Evolutionary conservation across 1,140 invertebrate species (phyloP).

Genomic region (Sweltsa coloradensis): DNA sequence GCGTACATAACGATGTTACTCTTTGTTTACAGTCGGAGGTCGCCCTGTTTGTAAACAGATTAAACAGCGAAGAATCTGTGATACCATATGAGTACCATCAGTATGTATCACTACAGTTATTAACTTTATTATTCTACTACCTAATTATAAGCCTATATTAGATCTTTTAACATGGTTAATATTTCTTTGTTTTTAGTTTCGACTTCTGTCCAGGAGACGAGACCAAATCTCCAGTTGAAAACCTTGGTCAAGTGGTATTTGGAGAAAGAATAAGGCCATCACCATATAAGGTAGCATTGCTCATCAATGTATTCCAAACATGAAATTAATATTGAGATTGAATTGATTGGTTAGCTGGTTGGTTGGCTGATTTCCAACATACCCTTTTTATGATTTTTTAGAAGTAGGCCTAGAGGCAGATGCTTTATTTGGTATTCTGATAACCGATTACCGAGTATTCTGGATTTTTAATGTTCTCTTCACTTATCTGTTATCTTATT

Average conservation of each 20-base stretch:
- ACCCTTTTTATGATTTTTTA: no score
- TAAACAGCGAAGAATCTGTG: slow-evolving; percentile 92
- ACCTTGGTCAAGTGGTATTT: slow-evolving; percentile 96
- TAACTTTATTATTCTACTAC: slow-evolving; percentile 1
- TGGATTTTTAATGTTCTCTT: no score
- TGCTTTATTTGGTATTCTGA: no score
- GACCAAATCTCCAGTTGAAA: slow-evolving; percentile 81
- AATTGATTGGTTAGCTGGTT: no score
- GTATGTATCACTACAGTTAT: slow-evolving; percentile 36
- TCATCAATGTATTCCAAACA: neutral
- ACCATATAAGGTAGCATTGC: slow-evolving; percentile 55
- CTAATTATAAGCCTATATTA: neutral
- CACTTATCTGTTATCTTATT: no score
- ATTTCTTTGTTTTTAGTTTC: slow-evolving; percentile 44
- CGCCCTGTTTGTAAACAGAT: slow-evolving; percentile 82
- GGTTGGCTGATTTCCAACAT: no score
- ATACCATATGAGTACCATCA: slow-evolving; percentile 97
- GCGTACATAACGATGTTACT: slow-evolving; percentile 7
- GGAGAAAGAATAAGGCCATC: slow-evolving; percentile 92
- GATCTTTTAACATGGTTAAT: neutral
- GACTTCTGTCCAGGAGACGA: slow-evolving; percentile 79
- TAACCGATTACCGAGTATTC: no score
- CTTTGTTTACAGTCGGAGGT: slow-evolving; percentile 62
- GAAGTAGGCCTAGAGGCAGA: no score
- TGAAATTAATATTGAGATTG: slow-evolving; percentile 4